These are phyloP conservation scores for Fundulus diaphanus DNA, from an alignment of 2,797 vertebrate species.

Conservation along the genomic window DNA sequence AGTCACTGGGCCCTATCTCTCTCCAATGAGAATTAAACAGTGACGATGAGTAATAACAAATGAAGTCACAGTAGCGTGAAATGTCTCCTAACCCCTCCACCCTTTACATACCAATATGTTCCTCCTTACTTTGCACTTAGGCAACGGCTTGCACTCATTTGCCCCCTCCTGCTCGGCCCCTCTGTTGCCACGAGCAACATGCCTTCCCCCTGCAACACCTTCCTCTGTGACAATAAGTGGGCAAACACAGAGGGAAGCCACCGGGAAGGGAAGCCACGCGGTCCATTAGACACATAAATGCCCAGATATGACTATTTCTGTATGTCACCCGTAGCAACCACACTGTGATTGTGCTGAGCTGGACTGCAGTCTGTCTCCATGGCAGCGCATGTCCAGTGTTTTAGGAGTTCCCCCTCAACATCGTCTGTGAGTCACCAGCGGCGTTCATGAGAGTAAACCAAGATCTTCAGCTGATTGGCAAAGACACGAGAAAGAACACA, in stretches of 20 bases:
- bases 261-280: conserved; percentile 29
- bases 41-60: conserved; percentile 18
- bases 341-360: conserved; percentile 29
- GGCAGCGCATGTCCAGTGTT: conserved; percentile 53
- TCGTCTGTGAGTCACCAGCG: conserved; percentile 64
- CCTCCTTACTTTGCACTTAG: conserved; percentile 60
- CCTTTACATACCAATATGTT: conserved; percentile 35
- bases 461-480: conserved; percentile 52
- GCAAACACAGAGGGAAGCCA: conserved; percentile 52
- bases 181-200: conserved; percentile 58
- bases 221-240: conserved; percentile 56
- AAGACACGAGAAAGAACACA: conserved; percentile 39
- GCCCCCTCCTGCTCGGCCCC: conserved; percentile 36
- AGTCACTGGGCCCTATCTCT: conserved; percentile 20
- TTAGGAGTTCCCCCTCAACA: conserved; percentile 59
- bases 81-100: conserved; percentile 21
- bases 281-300: background rate
- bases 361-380: conserved; percentile 62
- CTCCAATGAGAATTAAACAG: conserved; percentile 6
- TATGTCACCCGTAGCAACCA: conserved; percentile 19
- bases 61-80: conserved; percentile 35
- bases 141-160: conserved; percentile 41
- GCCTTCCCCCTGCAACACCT: conserved; percentile 67
- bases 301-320: conserved; percentile 9
- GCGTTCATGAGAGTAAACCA: conserved; percentile 28